These are phyloP conservation scores for Microcebus ravelobensis DNA, from an alignment of 2,113 vertebrate species.

Conservation along the genomic window DNA sequence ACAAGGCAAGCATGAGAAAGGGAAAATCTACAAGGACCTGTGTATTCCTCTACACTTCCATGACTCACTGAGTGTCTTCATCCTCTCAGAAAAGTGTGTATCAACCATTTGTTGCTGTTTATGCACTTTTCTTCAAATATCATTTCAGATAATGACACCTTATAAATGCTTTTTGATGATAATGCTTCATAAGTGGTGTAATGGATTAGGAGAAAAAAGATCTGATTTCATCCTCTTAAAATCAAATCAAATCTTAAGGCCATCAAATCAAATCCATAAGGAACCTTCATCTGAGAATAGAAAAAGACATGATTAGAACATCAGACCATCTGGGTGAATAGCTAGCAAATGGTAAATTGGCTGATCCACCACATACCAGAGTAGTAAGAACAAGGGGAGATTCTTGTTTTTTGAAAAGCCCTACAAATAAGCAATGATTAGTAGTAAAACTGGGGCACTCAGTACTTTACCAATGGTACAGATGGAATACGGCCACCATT, in stretches of 20 bases:
- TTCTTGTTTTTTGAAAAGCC: background rate
- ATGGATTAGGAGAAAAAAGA: background rate
- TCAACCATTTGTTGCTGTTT: background rate
- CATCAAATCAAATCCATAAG: background rate
- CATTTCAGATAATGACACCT: background rate
- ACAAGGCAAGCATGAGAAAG: background rate
- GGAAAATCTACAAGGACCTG: background rate
- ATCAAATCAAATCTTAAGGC: too few species aligned
- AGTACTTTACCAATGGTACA: background rate
- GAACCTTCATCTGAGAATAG: background rate
- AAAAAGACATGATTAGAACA: background rate
- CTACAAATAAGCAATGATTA: background rate
- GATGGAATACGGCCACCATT: background rate
- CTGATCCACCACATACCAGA: background rate
- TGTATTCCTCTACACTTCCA: too few species aligned
- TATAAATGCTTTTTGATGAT: background rate
- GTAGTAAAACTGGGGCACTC: background rate
- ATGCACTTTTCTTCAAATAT: background rate
- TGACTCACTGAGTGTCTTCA: background rate
- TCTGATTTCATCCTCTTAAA: background rate
- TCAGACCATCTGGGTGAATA: background rate
- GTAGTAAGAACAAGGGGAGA: background rate
- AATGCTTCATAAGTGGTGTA: background rate
- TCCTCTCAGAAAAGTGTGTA: background rate
- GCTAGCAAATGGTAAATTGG: background rate